These are phyloP conservation scores for Cnemophilus loriae DNA, from an alignment of 2,113 vertebrate species.

Conservation along the genomic window DNA sequence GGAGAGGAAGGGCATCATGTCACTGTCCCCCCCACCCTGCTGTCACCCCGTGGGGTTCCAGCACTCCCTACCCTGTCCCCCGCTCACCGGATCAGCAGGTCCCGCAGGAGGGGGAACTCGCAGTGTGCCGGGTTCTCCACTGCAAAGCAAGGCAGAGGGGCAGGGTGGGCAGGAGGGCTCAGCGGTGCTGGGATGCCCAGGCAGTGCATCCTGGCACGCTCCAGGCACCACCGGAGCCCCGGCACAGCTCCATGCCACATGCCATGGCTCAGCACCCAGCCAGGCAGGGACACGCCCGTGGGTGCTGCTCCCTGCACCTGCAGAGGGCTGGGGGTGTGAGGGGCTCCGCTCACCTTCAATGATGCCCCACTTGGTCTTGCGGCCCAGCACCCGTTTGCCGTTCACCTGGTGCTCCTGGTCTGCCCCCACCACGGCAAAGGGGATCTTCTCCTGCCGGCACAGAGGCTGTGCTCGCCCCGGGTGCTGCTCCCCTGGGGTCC, in stretches of 20 bases:
- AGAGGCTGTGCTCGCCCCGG: rapidly evolving
- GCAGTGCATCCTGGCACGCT: rapidly evolving
- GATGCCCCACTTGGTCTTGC: constrained; percentile 97
- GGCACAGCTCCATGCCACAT: not conserved
- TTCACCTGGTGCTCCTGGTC: constrained; percentile 93
- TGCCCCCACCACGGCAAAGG: constrained; percentile 92
- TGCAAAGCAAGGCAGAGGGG: constrained; percentile 58
- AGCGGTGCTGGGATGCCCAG: rapidly evolving
- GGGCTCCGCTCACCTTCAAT: constrained; percentile 82
- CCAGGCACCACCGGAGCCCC: rapidly evolving
- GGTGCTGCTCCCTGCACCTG: not conserved
- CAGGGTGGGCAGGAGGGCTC: not conserved
- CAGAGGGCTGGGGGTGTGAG: not conserved
- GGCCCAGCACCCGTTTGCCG: constrained; percentile 87
- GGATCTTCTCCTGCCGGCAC: constrained; percentile 82
- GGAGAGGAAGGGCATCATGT: not conserved
- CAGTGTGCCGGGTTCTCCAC: constrained; percentile 92
- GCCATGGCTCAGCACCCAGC: not conserved
- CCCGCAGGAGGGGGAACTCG: constrained; percentile 87
- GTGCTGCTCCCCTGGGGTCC: rapidly evolving
- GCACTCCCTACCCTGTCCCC: rapidly evolving
- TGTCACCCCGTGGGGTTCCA: rapidly evolving
- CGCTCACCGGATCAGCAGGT: constrained; percentile 91
- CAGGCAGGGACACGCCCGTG: not conserved
- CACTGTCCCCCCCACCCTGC: rapidly evolving